Conservation (phyloP, 2,797 vertebrate genomes). For the Gouania willdenowi region DNA sequence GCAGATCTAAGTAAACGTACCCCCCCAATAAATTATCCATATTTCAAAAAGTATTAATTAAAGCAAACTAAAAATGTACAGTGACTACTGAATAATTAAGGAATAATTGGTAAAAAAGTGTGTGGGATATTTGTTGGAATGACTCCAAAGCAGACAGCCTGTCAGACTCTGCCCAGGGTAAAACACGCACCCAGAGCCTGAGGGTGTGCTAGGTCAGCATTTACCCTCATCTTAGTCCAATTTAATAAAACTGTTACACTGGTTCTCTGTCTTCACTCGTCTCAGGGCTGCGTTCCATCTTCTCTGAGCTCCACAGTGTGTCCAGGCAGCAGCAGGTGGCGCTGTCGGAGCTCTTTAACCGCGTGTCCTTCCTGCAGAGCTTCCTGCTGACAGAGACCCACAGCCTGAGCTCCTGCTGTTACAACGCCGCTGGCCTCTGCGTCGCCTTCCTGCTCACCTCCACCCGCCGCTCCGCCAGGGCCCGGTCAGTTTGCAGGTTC, state of each 20-base stretch:
- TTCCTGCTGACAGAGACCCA: constrained; percentile 79
- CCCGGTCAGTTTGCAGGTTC: constrained; percentile 76
- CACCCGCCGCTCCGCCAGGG: constrained; percentile 71
- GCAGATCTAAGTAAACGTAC: too few relatives aligned
- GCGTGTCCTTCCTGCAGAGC: constrained; percentile 76
- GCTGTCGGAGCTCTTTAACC: constrained; percentile 79
- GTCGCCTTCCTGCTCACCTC: constrained; percentile 72
- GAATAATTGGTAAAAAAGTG: too few relatives aligned
- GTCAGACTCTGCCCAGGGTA: neutral
- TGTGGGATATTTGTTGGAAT: too few relatives aligned
- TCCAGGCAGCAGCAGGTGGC: constrained; percentile 75
- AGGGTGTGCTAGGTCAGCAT: too few relatives aligned
- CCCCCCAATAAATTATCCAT: too few relatives aligned
- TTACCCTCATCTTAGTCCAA: too few relatives aligned
- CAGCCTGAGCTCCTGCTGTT: constrained; percentile 74
- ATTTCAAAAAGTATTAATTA: too few relatives aligned
- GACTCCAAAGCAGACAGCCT: neutral
- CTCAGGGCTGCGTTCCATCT: constrained; percentile 71
- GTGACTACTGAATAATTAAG: too few relatives aligned
- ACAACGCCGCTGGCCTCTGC: constrained; percentile 72
- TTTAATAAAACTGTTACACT: too few relatives aligned
- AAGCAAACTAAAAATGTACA: too few relatives aligned
- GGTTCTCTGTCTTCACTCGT: too few relatives aligned
- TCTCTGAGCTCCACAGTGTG: constrained; percentile 69
- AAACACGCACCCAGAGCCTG: too few relatives aligned